A percentile compares a stretch with the other conserved stretches of the same genome.
Evolutionary conservation across 2,113 vertebrate genomes (phyloP).

Genomic region (Coturnix japonica): DNA sequence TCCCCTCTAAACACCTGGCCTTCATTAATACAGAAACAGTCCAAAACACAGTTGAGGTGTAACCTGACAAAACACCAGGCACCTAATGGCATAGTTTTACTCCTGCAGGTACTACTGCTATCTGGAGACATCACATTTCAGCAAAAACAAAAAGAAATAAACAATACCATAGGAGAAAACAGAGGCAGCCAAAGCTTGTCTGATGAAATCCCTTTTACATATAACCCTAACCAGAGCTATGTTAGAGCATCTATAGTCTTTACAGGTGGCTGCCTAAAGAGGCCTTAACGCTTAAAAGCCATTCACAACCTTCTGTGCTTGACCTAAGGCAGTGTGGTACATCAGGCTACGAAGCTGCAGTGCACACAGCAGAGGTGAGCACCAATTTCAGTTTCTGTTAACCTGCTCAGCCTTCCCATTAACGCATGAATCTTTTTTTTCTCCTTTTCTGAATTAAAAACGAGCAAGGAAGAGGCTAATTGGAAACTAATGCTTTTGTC

Average conservation of each 20-base stretch:
- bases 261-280: not conserved
- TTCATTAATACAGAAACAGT: not conserved
- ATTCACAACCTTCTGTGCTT: not conserved
- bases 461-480: not conserved
- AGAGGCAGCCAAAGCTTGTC: not conserved
- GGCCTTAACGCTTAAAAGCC: not conserved
- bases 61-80: not conserved
- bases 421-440: rapidly evolving
- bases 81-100: not conserved
- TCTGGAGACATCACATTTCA: not conserved
- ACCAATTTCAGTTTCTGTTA: not conserved
- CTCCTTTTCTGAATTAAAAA: rapidly evolving
- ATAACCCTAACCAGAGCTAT: not conserved
- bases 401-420: not conserved
- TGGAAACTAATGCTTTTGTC: not conserved
- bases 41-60: not conserved
- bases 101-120: not conserved
- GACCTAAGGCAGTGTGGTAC: rapidly evolving
- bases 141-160: not conserved
- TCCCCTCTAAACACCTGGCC: not conserved
- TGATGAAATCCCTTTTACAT: not conserved
- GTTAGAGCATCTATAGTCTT: not conserved
- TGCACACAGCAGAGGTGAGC: not conserved
- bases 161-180: rapidly evolving
- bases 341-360: not conserved